Conservation (phyloP, 2,113 vertebrate genomes). For the Eleginops maclovinus region DNA sequence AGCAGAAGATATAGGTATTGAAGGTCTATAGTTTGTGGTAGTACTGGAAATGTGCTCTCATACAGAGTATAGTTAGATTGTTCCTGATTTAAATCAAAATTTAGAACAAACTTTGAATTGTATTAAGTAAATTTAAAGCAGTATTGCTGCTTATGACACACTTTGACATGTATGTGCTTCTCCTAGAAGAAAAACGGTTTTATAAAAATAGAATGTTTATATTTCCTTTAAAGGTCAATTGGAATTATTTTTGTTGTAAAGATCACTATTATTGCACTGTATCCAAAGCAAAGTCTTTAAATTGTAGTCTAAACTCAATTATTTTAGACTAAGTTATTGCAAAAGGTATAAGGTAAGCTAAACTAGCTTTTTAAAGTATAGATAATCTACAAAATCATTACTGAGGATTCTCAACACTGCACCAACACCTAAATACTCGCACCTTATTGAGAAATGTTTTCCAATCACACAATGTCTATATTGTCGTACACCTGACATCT, state of each 20-base stretch:
- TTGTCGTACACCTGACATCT: slow-evolving; percentile 15
- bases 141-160: background rate
- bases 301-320: no score
- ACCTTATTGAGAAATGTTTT: background rate
- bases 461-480: background rate
- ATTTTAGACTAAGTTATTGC: background rate
- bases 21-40: background rate
- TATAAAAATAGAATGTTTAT: no score
- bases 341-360: no score
- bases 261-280: background rate
- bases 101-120: background rate
- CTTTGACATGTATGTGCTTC: background rate
- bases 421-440: background rate
- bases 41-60: background rate
- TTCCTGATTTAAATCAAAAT: background rate
- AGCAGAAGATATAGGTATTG: background rate
- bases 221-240: no score
- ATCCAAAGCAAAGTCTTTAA: no score
- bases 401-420: background rate
- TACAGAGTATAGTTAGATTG: background rate
- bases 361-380: background rate
- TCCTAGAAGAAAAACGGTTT: background rate
- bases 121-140: background rate
- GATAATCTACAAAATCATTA: background rate
- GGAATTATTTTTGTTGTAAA: no score